These are phyloP conservation scores for Esperia sulphurella DNA, from an alignment of 2,888 invertebrate genomes.

Conservation along the genomic window DNA sequence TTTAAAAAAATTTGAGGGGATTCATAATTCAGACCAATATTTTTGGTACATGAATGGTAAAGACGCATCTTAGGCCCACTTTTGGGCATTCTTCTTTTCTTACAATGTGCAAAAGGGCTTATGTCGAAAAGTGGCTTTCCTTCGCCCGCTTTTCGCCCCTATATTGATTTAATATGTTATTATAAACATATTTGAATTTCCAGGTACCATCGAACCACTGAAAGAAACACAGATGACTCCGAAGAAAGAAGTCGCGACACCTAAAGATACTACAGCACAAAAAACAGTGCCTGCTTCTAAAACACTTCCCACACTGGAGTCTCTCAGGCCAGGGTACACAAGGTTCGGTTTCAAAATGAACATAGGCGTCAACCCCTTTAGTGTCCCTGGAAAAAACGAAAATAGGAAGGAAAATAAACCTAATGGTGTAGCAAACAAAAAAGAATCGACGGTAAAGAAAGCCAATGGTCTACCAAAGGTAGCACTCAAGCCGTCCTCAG, in stretches of 20 bases:
- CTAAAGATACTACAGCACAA: conserved; percentile 22
- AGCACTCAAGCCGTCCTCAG: conserved; percentile 34
- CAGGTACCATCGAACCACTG: background rate
- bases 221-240: conserved; percentile 13
- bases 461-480: background rate
- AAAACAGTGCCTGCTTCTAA: background rate
- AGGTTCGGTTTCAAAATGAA: conserved; percentile 74
- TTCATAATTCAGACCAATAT: too few species aligned
- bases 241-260: conserved; percentile 32
- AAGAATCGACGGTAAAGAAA: conserved; percentile 16
- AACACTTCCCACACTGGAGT: conserved; percentile 30
- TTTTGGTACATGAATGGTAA: too few species aligned
- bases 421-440: conserved; percentile 24
- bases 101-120: too few species aligned
- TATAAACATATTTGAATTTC: background rate
- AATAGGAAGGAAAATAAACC: conserved; percentile 23
- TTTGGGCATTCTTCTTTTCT: too few species aligned
- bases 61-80: too few species aligned
- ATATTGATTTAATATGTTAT: too few species aligned
- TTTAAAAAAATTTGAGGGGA: too few species aligned
- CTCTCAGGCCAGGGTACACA: conserved; percentile 52
- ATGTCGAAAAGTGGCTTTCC: too few species aligned
- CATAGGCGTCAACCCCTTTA: conserved; percentile 61
- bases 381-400: conserved; percentile 33
- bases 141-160: too few species aligned